These are phyloP conservation scores for Drosophila pegasa DNA, from an alignment of 2,888 invertebrate genomes.

Conservation along the genomic window DNA sequence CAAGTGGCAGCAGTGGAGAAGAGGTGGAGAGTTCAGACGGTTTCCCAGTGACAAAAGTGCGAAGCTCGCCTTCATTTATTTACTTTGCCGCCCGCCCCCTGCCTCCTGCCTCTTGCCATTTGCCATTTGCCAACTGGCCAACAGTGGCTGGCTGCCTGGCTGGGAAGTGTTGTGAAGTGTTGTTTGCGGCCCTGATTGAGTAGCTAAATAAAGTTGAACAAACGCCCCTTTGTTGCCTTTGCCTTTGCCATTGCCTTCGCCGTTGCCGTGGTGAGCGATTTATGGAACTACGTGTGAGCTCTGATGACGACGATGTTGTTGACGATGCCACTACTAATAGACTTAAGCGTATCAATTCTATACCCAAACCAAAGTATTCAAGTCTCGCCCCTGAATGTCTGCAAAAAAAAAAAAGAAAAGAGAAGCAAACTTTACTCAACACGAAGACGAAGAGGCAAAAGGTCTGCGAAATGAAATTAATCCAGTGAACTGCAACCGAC, in stretches of 20 bases:
- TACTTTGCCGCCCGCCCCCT: slow-evolving; percentile 56
- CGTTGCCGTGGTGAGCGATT: slow-evolving; percentile 43
- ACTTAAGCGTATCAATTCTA: slow-evolving; percentile 62
- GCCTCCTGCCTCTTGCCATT: slow-evolving; percentile 34
- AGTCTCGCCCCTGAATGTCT: slow-evolving; percentile 16
- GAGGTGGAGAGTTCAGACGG: slow-evolving; percentile 8
- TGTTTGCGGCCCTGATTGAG: slow-evolving; percentile 77
- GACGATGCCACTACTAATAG: slow-evolving; percentile 42
- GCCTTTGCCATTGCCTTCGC: neutral
- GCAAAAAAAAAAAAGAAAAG: slow-evolving; percentile 19
- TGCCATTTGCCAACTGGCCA: slow-evolving; percentile 55
- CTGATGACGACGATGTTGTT: slow-evolving; percentile 7
- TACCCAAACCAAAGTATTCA: slow-evolving; percentile 29
- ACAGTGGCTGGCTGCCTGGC: slow-evolving; percentile 7
- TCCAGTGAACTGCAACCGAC: slow-evolving; percentile 33
- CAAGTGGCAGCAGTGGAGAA: slow-evolving; percentile 65
- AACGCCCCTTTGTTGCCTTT: slow-evolving; percentile 29
- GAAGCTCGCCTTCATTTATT: slow-evolving; percentile 71
- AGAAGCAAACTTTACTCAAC: slow-evolving; percentile 8
- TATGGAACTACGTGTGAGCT: slow-evolving; percentile 47
- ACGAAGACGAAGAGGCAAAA: neutral
- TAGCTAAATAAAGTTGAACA: slow-evolving; percentile 72
- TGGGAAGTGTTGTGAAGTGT: slow-evolving; percentile 61
- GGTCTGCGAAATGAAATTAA: slow-evolving; percentile 31
- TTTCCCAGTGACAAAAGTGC: slow-evolving; percentile 64